Conservation (phyloP, 2,888 invertebrate species). For the Apotomis turbidana region DNA sequence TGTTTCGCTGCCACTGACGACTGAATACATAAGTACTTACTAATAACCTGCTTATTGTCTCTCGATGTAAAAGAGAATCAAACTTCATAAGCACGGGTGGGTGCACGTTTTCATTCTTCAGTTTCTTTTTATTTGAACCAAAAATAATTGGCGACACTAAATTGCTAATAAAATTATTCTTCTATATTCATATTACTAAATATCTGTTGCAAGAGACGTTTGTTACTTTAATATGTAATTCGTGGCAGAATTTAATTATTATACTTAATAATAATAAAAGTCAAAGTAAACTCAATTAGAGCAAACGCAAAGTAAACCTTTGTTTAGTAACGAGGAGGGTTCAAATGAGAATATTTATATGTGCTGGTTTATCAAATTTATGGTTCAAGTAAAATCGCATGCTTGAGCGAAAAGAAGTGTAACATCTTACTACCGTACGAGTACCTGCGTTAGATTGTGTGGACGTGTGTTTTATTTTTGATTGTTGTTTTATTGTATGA, state of each 20-base stretch:
- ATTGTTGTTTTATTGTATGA: constrained; percentile 73
- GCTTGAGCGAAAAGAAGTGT: constrained; percentile 82
- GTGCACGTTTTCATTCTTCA: constrained; percentile 49
- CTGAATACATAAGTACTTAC: background rate
- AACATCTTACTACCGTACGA: constrained; percentile 49
- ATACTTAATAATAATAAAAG: too few relatives aligned
- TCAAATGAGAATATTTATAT: background rate
- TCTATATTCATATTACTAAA: too few relatives aligned
- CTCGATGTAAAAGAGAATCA: background rate
- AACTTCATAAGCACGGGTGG: constrained; percentile 29
- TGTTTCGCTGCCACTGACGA: background rate
- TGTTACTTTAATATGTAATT: too few relatives aligned
- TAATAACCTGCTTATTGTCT: background rate
- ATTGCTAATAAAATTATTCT: too few relatives aligned
- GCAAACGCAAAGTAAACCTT: too few relatives aligned
- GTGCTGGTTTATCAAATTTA: constrained; percentile 43
- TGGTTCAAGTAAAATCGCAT: constrained; percentile 79
- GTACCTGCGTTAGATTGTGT: constrained; percentile 67
- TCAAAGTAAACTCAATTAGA: too few relatives aligned
- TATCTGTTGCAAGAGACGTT: too few relatives aligned
- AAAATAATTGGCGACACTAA: constrained; percentile 20
- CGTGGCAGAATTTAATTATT: too few relatives aligned
- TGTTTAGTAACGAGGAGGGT: too few relatives aligned
- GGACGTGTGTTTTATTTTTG: constrained; percentile 70
- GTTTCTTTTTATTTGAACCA: constrained; percentile 68